Base-by-base conservation (phyloP, 2,113 vertebrate species). In the Chaetodon auriga region DNA sequence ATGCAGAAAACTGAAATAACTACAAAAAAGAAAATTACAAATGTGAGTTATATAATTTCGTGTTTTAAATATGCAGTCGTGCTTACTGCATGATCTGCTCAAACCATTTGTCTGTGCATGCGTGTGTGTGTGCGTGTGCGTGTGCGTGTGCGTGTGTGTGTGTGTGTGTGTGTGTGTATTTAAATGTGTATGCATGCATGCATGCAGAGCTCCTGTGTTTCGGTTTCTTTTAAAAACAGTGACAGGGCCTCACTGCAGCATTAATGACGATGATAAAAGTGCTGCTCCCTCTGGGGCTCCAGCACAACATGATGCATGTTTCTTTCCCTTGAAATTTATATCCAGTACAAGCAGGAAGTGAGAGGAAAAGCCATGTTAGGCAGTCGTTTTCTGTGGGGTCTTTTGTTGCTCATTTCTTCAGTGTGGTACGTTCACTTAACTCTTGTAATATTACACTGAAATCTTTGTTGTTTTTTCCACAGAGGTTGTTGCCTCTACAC, bases 221-320 rank as follows among this genome's bases (percentile, higher is more conserved):
- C 82, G 63, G 68, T 87, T 89, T 72, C 71, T 80, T 77, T 81
- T 86, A 48, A 90, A 93, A 92, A 77, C 89, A 88, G 82, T 78
- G 78, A 81, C 80, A 84, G 84, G 75, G 81, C 81, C 69, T 83
- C 71, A 61, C 71, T 82, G 82, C 58, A 64, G 62, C 78, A 89
- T 88, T 85, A 88, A 77, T 81, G 83, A 79, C 82, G 75, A 23
- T 87, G 83, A 93, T 91, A 84, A 91, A 92, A 85, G 63, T 66
- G 81, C 77, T 74, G 35, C 81, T 91, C 88, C 86, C 85, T 81
- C 61, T 68, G 84, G 78, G 82, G 38, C 77, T 85, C 64, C 84
- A 82, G 64, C 62, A 77, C 80, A 89, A 66, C 64, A 73, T 91
- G 88, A 94, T 92, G 69, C 86, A 90, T 93, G 87, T 46, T 80